phyloP scores from a whole-genome alignment of 2,113 vertebrate species.

The Amblyornis subalaris region DNA sequence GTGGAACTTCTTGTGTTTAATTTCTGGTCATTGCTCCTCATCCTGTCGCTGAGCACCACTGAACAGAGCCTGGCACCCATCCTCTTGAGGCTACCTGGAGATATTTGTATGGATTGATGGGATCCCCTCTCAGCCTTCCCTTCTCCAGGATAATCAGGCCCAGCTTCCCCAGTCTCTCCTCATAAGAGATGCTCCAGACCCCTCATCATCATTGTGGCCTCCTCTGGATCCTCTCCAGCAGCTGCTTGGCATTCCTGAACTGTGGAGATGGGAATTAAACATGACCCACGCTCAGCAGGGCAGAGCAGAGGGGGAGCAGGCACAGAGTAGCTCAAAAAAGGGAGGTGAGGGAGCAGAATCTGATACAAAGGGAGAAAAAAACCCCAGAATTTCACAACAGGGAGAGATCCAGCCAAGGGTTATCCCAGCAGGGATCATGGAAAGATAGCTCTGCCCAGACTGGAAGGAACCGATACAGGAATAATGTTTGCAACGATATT shows the following conservation, averaged over 20 bases:
- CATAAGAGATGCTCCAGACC: not conserved
- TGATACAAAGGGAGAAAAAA: not conserved
- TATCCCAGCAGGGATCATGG: not conserved
- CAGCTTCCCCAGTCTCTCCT: not conserved
- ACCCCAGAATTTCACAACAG: not conserved
- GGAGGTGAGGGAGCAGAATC: not conserved
- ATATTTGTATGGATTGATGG: not conserved
- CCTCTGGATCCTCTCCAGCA: not conserved
- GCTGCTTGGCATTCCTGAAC: not conserved
- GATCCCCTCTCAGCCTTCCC: not conserved
- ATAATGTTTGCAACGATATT: not conserved
- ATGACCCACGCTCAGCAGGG: not conserved
- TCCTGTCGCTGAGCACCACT: not conserved
- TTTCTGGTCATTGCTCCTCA: accelerated
- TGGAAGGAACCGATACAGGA: not conserved
- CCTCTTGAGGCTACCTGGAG: not conserved
- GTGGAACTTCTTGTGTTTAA: not conserved
- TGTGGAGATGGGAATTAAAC: not conserved
- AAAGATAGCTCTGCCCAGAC: not conserved
- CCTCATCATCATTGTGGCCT: not conserved
- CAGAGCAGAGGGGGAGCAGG: not conserved
- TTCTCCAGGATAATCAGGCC: not conserved
- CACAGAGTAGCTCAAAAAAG: not conserved
- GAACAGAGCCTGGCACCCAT: not conserved
- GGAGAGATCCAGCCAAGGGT: not conserved